Conservation (phyloP, 2,888 invertebrate species). For the Eupithecia subumbrata region DNA sequence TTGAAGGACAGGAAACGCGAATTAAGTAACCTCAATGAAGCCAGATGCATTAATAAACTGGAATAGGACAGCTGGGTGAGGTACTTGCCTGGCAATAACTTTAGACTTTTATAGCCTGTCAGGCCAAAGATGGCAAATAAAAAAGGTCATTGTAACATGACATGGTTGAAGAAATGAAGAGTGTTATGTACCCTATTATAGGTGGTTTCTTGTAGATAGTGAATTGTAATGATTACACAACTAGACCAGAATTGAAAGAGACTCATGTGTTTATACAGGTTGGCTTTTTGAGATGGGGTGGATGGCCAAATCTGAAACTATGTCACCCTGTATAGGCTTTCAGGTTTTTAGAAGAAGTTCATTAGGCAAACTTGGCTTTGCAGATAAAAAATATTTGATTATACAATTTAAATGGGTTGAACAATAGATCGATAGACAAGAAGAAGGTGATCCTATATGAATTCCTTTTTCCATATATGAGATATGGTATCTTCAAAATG, state of each 20-base stretch:
- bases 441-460: background rate
- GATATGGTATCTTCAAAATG: background rate
- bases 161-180: background rate
- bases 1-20: slow-evolving; percentile 25
- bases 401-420: too few relatives aligned
- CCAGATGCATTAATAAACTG: slow-evolving; percentile 57
- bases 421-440: too few relatives aligned
- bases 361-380: background rate
- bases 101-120: background rate
- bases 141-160: background rate
- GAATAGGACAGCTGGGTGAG: slow-evolving; percentile 54
- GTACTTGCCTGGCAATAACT: slow-evolving; percentile 5
- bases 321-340: too few relatives aligned
- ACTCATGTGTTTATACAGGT: background rate
- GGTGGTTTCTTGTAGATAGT: background rate
- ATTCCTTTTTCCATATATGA: background rate
- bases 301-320: too few relatives aligned
- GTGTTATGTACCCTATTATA: background rate
- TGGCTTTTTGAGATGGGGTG: too few relatives aligned
- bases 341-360: background rate
- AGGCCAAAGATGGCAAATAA: background rate
- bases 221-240: background rate
- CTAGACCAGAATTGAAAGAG: background rate
- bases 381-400: background rate
- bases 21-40: slow-evolving; percentile 35